Evolutionary conservation across 2,888 invertebrate species (phyloP).

Genomic region (Leucoma salicis): DNA sequence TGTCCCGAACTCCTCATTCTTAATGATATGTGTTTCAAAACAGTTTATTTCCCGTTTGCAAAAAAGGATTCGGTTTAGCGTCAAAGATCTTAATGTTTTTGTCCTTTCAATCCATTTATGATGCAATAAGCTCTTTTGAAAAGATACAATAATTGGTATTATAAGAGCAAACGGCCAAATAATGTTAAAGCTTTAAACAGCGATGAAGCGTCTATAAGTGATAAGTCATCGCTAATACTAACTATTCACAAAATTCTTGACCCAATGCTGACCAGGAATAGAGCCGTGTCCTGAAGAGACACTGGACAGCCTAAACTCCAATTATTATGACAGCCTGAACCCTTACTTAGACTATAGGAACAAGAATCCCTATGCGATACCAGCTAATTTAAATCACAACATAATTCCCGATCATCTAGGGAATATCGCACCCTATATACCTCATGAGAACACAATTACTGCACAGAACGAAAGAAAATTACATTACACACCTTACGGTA

Average conservation of each 20-base stretch:
- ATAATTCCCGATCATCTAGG: constrained; percentile 62
- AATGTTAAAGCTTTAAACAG: neutral
- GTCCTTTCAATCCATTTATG: too few relatives aligned
- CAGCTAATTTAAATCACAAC: constrained; percentile 71
- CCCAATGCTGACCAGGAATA: constrained; percentile 66
- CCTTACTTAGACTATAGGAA: constrained; percentile 62
- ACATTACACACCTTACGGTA: constrained; percentile 47
- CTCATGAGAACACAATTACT: constrained; percentile 57
- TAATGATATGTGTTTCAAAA: too few relatives aligned
- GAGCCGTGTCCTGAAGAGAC: constrained; percentile 60
- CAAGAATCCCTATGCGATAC: constrained; percentile 79
- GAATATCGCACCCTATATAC: constrained; percentile 60
- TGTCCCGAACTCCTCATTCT: too few relatives aligned
- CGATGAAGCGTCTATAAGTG: constrained; percentile 25
- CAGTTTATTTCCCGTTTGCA: too few relatives aligned
- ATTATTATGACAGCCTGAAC: constrained; percentile 73
- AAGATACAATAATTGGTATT: too few relatives aligned
- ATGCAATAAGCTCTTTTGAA: too few relatives aligned
- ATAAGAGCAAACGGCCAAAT: neutral
- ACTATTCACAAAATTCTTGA: constrained; percentile 35
- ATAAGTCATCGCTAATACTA: constrained; percentile 35
- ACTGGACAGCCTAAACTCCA: constrained; percentile 68
- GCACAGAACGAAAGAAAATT: constrained; percentile 43
- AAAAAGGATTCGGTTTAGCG: too few relatives aligned
- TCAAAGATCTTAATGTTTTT: too few relatives aligned